Evolutionary conservation across 2,888 invertebrate genomes (phyloP).

Genomic region (Polymixis lichenea): DNA sequence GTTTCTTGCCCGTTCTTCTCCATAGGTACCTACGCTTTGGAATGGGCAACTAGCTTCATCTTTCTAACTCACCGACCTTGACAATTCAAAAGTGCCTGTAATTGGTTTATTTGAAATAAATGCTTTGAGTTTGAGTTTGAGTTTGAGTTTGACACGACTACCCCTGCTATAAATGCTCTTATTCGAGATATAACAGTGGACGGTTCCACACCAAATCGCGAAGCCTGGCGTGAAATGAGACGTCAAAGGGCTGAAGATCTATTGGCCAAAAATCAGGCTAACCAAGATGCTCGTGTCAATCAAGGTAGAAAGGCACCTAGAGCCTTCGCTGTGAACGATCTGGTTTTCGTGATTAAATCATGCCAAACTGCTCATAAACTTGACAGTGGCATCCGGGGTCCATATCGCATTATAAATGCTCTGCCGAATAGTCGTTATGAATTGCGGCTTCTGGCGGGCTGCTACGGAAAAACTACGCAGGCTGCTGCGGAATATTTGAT

Average conservation of each 20-base stretch:
- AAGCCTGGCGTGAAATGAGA: neutral
- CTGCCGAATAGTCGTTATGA: neutral
- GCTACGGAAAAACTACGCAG: conserved; percentile 2
- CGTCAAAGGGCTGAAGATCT: conserved; percentile 2
- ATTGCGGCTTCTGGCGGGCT: neutral
- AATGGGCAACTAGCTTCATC: too few relatives aligned
- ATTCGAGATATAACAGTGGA: neutral
- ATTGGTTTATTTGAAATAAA: too few relatives aligned
- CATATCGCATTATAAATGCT: neutral
- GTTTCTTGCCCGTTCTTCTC: too few relatives aligned
- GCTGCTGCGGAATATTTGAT: neutral
- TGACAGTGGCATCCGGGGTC: conserved; percentile 5
- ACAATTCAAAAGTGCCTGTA: too few relatives aligned
- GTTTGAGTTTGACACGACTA: conserved; percentile 9
- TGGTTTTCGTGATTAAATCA: conserved; percentile 2
- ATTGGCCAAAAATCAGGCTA: neutral
- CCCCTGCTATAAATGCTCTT: conserved; percentile 2
- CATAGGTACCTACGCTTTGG: too few relatives aligned
- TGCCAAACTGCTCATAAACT: conserved; percentile 5
- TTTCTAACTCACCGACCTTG: too few relatives aligned
- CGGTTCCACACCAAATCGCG: conserved; percentile 1
- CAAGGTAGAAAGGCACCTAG: too few relatives aligned
- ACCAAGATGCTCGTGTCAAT: conserved; percentile 7
- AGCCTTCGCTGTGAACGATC: neutral
- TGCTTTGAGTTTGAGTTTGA: too few relatives aligned